A percentile compares a stretch with the other conserved stretches of the same genome.
phyloP scores from a whole-genome alignment of 2,888 invertebrate genomes.

The Portevinia maculata region DNA sequence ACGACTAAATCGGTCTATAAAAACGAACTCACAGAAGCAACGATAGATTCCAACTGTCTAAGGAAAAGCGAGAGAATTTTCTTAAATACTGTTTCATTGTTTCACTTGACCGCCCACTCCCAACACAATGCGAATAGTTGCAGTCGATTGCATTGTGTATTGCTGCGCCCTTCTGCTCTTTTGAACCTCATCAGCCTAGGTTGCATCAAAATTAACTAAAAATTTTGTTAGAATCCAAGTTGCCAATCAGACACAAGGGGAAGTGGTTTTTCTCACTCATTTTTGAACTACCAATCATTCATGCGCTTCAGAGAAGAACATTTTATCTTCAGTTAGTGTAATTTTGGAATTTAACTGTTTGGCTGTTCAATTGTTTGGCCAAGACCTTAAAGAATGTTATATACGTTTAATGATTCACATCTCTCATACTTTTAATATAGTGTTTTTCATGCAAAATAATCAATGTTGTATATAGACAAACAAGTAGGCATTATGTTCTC shows the following conservation, averaged over 20 bases:
- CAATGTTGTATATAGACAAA: constrained; percentile 1
- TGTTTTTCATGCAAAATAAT: constrained; percentile 13
- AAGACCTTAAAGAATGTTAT: constrained; percentile 10
- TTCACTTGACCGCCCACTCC: constrained; percentile 82
- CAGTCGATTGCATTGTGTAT: constrained; percentile 11
- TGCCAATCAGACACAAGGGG: constrained; percentile 48
- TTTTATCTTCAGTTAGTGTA: constrained; percentile 16
- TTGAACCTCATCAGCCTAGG: constrained; percentile 27
- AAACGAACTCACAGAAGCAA: constrained; percentile 40
- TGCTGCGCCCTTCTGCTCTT: constrained; percentile 54
- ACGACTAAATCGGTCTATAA: background rate
- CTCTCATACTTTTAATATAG: constrained; percentile 18
- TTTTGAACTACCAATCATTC: constrained; percentile 31
- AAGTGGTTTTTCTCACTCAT: constrained; percentile 60
- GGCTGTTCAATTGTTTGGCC: background rate
- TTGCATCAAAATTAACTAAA: constrained; percentile 23
- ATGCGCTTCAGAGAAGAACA: constrained; percentile 30
- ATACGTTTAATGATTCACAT: constrained; percentile 36
- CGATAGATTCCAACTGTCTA: constrained; percentile 56
- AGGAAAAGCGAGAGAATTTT: constrained; percentile 53
- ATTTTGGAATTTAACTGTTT: constrained; percentile 2
- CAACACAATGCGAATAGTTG: constrained; percentile 54
- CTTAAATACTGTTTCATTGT: constrained; percentile 79
- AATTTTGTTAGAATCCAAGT: constrained; percentile 34
- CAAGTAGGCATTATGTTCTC: no score